phyloP scores from a whole-genome alignment of 2,797 vertebrate species.

The Paguma larvata region DNA sequence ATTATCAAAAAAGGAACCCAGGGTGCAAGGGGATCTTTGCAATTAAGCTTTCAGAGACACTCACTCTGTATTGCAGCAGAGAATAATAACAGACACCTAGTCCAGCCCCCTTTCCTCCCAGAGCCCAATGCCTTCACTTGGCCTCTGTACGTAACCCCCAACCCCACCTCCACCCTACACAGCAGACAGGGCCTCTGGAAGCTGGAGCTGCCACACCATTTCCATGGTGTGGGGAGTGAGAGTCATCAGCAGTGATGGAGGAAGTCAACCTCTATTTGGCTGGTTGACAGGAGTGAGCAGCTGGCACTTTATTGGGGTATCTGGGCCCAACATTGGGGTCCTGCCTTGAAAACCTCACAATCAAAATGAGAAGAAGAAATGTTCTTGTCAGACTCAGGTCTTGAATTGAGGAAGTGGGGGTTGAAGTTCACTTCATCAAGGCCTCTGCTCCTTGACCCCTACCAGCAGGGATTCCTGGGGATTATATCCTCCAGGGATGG shows the following conservation, averaged over 20 bases:
- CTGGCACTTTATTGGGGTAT: neutral
- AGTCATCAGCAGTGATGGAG: neutral
- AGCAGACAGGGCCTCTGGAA: neutral
- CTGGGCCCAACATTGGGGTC: neutral
- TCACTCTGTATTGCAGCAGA: neutral
- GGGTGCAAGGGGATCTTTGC: neutral
- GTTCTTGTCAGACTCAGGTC: neutral
- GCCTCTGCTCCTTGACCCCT: neutral
- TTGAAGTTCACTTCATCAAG: neutral
- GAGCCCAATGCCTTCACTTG: neutral
- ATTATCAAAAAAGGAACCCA: neutral
- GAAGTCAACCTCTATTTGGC: neutral
- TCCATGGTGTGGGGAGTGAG: neutral
- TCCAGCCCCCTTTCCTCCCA: neutral
- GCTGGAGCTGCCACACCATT: neutral
- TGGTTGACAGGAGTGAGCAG: neutral
- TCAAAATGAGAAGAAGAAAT: neutral
- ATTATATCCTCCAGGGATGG: neutral
- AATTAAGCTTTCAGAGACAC: neutral
- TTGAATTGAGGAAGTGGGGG: neutral
- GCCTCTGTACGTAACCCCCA: neutral
- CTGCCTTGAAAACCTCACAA: neutral
- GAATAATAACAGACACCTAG: neutral
- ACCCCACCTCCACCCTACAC: no score
- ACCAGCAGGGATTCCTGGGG: neutral